These are phyloP conservation scores for Lates japonicus DNA, from an alignment of 2,797 vertebrate genomes.

Conservation along the genomic window DNA sequence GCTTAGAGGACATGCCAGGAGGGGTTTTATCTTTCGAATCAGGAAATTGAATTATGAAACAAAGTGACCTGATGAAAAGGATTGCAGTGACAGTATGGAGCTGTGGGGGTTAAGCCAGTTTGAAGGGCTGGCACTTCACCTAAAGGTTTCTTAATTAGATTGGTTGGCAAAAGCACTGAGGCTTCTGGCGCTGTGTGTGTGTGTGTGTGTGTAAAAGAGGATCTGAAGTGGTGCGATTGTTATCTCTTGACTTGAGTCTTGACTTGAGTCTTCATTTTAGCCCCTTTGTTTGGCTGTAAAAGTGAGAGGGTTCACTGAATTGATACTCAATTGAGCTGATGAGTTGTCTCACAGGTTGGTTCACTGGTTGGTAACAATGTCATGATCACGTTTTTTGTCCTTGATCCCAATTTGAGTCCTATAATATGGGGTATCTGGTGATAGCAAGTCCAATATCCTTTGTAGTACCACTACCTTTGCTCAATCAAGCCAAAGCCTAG, in stretches of 20 bases:
- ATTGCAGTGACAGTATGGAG: slow-evolving; percentile 52
- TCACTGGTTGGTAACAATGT: no score
- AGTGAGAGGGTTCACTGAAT: slow-evolving; percentile 18
- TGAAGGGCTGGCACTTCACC: slow-evolving; percentile 70
- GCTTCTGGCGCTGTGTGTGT: slow-evolving; percentile 10
- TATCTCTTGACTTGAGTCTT: slow-evolving; percentile 51
- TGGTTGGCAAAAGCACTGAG: slow-evolving; percentile 52
- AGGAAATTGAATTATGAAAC: slow-evolving; percentile 72
- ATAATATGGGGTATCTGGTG: no score
- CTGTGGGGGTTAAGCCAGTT: slow-evolving; percentile 65
- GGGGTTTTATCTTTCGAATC: slow-evolving; percentile 61
- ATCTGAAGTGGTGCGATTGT: slow-evolving; percentile 40
- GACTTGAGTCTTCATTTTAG: slow-evolving; percentile 46
- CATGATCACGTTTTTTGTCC: no score
- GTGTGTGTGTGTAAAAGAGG: slow-evolving; percentile 23
- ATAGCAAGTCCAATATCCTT: no score
- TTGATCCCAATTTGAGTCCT: no score
- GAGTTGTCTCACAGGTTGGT: background rate
- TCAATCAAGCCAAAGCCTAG: no score
- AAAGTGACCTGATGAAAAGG: slow-evolving; percentile 63
- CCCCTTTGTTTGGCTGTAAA: slow-evolving; percentile 36
- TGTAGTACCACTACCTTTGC: no score
- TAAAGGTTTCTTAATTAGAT: slow-evolving; percentile 75
- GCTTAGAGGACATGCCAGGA: slow-evolving; percentile 46
- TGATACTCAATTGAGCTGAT: slow-evolving; percentile 20